A percentile compares a stretch with the other conserved stretches of the same genome.
These are phyloP conservation scores for Chroicocephalus ridibundus DNA, from an alignment of 2,113 vertebrate species.

Conservation along the genomic window DNA sequence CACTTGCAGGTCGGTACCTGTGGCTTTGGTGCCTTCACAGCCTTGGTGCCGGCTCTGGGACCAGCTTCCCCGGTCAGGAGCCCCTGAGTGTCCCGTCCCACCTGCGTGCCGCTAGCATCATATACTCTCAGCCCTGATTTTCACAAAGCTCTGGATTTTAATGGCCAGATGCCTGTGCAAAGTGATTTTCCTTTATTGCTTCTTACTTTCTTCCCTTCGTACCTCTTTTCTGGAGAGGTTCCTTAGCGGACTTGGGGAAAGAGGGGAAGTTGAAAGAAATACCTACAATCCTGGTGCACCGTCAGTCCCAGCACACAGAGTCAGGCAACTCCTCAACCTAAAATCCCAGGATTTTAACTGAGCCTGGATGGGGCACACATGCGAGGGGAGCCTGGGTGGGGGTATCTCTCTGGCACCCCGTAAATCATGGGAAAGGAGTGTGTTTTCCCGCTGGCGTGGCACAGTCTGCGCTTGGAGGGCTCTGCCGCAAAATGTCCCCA, in stretches of 20 bases:
- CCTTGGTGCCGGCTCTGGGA: background rate
- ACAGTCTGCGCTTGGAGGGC: background rate
- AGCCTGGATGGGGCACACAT: fast-evolving
- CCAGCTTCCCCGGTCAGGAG: background rate
- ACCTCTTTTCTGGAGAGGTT: background rate
- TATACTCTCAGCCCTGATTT: background rate
- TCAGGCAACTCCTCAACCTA: fast-evolving
- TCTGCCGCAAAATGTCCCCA: background rate
- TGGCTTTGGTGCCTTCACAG: background rate
- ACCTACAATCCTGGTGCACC: background rate
- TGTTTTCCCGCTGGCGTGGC: background rate
- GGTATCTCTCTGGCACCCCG: background rate
- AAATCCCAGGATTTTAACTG: background rate
- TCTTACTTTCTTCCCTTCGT: background rate
- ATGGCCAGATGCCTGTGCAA: background rate
- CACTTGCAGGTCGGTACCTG: fast-evolving
- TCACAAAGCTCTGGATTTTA: background rate
- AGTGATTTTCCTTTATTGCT: background rate
- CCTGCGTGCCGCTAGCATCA: fast-evolving
- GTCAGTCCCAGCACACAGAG: background rate
- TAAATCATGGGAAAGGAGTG: background rate
- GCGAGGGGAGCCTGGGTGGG: background rate
- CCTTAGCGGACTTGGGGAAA: background rate
- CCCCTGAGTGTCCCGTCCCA: background rate
- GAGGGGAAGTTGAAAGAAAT: background rate